Evolutionary conservation across 2,113 vertebrate genomes (phyloP), one percentile per base, ranked within the genome.

Genomic region (Nettapus auritus): DNA sequence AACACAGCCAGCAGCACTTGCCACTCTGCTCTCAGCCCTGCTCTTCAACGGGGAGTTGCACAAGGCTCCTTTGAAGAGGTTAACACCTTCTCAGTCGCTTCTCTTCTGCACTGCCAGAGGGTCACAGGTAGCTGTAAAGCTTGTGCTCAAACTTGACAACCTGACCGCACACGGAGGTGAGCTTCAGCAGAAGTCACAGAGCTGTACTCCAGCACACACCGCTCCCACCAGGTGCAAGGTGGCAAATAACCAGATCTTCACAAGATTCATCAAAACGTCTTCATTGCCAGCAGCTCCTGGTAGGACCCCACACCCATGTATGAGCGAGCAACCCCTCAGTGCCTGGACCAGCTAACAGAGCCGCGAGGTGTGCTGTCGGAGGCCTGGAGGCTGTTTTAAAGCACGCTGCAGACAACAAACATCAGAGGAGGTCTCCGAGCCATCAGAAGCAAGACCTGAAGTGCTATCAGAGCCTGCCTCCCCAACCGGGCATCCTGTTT

Each of bases 131-230:
- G n/a, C 67, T n/a, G 40, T 18, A 2, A 6, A 0, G 31, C 36
- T 80, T 15, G 42, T 55, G 56, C 81, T 55, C 48, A 6, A 19
- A 10, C 3, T 1, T 29, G 17, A 5, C 0, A 6, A 53, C 63
- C 19, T 0, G 1, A 3, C 11, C 0, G 0, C 2, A 4, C 0
- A 6, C n/a, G 22, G 64, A 7, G 33, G 17, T 4, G 25, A 69
- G 23, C 33, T 57, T 2, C 12, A 3, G 9, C 2, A 14, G 4
- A 13, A 1, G 2, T 2, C 3, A 1, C 74, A 2, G 34, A n/a
- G 60, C 79, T 23, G 78, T 1, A 15, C 33, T 23, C 60, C 82
- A 38, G 1, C 11, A 5, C 48, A 3, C 0, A 0, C 0, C 9
- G 53, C 77, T 69, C 4, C 36, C 84, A 40, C 7, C n/a, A 0